Base-by-base conservation (phyloP, 2,113 vertebrate genomes). In the Apodemus sylvaticus region DNA sequence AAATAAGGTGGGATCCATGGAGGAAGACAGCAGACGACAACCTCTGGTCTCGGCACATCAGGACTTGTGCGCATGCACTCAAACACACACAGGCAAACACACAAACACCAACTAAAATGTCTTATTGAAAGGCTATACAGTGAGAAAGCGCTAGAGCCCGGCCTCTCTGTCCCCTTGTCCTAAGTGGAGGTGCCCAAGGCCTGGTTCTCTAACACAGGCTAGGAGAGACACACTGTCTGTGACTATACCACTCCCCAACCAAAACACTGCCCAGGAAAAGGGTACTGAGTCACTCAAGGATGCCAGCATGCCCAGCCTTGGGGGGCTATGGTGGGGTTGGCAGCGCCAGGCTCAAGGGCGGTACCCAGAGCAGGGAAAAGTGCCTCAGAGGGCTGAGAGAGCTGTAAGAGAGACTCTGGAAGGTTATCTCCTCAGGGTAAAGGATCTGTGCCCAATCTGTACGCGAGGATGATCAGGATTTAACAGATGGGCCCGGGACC, bases 191-290 rank as follows among this genome's bases (percentile, higher is more conserved):
- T 71, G 24, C 6, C 11, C 42, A 14, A 17, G n/a, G 20, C 79
- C 34, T 11, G 14, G 24, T 48, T 45, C 17, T 42, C 20, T 7
- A n/a, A 36, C 19, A 1, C 0, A 7, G 24, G 0, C 34, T 0
- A 2, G 55, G 36, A 77, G 16, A 7, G 4, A 5, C 31, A 19
- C 29, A 7, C 22, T 19, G 29, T 42, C 26, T 3, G n/a, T 14
- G 31, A 55, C 87, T 71, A 42, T 64, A 48, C 13, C n/a, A 19
- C 16, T 76, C 73, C 62, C 68, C 24, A 20, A n/a, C 83, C 48
- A 93, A 91, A 60, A 31, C 24, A 42, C 45, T 62, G 71, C 17
- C 73, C 20, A n/a, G 64, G 77, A 83, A n/a, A 78, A 17, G 45
- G 36, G 31, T 11, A 17, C 62, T 9, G 66, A 78, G 39, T 53